Conservation (phyloP, 2,888 invertebrate species). For the Coremacera marginata region DNA sequence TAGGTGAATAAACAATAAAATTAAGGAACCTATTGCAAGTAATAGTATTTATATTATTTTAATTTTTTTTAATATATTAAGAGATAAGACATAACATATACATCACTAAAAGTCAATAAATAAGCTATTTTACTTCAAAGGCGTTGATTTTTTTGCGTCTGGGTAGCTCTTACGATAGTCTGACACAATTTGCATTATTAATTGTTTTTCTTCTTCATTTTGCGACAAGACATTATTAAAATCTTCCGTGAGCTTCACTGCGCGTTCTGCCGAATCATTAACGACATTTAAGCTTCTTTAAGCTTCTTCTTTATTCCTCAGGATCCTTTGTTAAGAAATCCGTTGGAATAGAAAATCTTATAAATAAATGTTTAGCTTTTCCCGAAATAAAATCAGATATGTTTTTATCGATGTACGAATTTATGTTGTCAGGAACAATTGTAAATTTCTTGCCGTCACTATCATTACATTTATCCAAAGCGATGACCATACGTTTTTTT, state of each 20-base stretch:
- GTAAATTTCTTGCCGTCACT: too few relatives aligned
- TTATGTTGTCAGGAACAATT: too few relatives aligned
- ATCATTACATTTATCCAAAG: too few relatives aligned
- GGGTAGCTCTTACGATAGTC: neutral
- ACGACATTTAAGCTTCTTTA: neutral
- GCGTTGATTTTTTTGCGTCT: neutral
- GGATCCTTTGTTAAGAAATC: neutral
- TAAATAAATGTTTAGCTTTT: neutral
- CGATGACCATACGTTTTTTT: too few relatives aligned
- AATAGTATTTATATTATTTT: too few relatives aligned
- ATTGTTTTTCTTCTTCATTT: slow-evolving; percentile 6
- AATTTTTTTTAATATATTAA: too few relatives aligned
- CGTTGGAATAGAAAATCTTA: neutral
- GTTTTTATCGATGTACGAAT: too few relatives aligned
- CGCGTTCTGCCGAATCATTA: neutral
- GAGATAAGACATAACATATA: too few relatives aligned
- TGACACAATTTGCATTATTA: neutral
- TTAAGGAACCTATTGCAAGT: too few relatives aligned
- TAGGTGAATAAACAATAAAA: too few relatives aligned
- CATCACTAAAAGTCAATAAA: too few relatives aligned
- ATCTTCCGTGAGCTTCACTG: neutral
- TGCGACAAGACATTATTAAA: neutral
- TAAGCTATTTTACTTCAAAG: neutral
- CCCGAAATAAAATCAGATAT: neutral
- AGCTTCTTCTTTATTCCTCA: neutral